These are phyloP conservation scores for Cassiopea xamachana DNA, from an alignment of 30 jellyfish, hydroid and myxozoan species.

Conservation along the genomic window DNA sequence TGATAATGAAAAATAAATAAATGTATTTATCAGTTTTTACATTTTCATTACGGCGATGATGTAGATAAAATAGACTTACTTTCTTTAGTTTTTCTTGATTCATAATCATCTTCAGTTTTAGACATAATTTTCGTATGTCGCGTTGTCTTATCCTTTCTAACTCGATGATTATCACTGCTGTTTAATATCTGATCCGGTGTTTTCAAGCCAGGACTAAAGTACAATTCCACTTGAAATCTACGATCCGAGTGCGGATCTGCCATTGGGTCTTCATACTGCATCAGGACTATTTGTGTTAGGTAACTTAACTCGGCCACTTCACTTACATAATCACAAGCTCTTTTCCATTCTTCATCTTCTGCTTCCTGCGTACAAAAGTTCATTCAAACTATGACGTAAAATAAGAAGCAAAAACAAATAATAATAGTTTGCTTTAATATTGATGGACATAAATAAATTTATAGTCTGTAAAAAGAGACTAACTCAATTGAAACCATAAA, in stretches of 20 bases:
- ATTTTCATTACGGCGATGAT: too few relatives aligned
- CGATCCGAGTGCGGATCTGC: constrained; percentile 96
- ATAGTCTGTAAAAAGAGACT: neutral
- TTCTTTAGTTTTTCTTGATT: constrained; percentile 16
- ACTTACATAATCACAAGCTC: constrained; percentile 78
- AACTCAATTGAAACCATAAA: neutral
- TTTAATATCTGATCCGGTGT: constrained; percentile 78
- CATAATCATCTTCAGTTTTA: constrained; percentile 65
- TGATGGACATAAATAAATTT: too few relatives aligned
- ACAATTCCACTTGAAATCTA: constrained; percentile 92
- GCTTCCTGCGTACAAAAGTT: constrained; percentile 50
- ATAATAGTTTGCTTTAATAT: too few relatives aligned
- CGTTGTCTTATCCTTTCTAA: constrained; percentile 15
- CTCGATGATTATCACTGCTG: constrained; percentile 22
- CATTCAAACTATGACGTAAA: neutral
- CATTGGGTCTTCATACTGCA: constrained; percentile 99
- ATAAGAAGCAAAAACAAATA: too few relatives aligned
- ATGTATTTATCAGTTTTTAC: too few relatives aligned
- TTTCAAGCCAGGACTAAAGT: constrained; percentile 95
- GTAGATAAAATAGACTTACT: neutral
- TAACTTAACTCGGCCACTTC: constrained; percentile 87
- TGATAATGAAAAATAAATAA: too few relatives aligned
- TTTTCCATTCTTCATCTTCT: constrained; percentile 82
- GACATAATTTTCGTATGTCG: constrained; percentile 25
- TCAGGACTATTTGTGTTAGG: constrained; percentile 96